Evolutionary conservation across 2,888 invertebrate genomes (phyloP), one percentile per base, ranked within the genome.

Genomic region (Agonum fuliginosum): DNA sequence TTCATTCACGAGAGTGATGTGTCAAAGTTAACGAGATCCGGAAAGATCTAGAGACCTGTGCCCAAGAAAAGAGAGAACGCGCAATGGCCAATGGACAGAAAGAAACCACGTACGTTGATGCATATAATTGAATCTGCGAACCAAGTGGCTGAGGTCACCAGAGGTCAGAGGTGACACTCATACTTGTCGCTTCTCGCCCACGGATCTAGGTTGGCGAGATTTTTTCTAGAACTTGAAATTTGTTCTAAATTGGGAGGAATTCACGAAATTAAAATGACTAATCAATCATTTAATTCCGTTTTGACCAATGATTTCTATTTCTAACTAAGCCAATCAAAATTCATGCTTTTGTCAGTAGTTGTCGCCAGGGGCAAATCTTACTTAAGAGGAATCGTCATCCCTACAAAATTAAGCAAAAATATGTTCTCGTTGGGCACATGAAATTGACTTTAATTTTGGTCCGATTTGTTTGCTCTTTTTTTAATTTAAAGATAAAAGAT

Each of bases 51-150:
- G 67, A 67, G 67, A 37, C 67, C 67, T 67, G 67, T 12, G 67
- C 12, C 37, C n/a, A 24, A 37, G 34, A 34, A 17, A 65, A 19
- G 12, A 30, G 58, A 30, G 10, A 24, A 8, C 58, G 30, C 58
- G 58, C 58, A 67, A 67, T 41, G 43, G 12, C 10, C 24, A 22
- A 12, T n/a, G n/a, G n/a, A n/a, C n/a, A n/a, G 19, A 67, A 41
- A 67, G 41, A 67, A 54, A 37, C 37, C 41, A 67, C 19, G 41
- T 67, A 65, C 24, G 17, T 43, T 12, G 43, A 67, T 67, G 67
- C 67, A 67, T 67, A 67, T 67, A 67, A 67, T 67, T 67, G 67
- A 67, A 67, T 67, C 67, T 67, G 67, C 67, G 43, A 67, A 67
- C 67, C 67, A 67, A 67, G 67, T 67, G 41, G 43, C 20, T 22